Evolutionary conservation across 2,797 vertebrate species (phyloP), one percentile per base, ranked within the genome.

Genomic region (Chromis chromis): DNA sequence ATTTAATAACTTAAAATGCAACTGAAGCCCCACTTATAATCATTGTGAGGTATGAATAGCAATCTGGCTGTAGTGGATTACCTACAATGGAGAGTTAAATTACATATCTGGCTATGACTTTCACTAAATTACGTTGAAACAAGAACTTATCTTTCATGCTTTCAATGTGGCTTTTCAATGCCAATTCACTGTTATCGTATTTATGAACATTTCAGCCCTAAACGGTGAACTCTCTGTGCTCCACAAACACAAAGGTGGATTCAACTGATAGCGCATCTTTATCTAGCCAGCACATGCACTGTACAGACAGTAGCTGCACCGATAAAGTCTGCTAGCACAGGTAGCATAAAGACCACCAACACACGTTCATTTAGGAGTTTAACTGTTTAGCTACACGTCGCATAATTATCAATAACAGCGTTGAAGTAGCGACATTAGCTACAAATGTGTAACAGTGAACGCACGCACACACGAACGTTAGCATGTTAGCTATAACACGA

Each of bases 341-440:
- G 5, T 21, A n/a, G 12, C 27, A 46, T n/a, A n/a, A 46, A n/a
- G 4, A n/a, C 9, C 9, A 36, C 9, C 46, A 48, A 19, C 46
- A 9, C 19, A 7, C 17, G 5, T n/a, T 6, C 17, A 48, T 9
- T 21, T n/a, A 11, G 19, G 21, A 2, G 46, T 48, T 48, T 48
- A 21, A 21, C 19, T 48, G n/a, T 3, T 1, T 21, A 19, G 5
- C 16, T 19, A 44, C 19, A 44, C 16, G 40, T 44, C 16, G 40
- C 2, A 44, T 44, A 44, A 6, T 19, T 19, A 6, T 0, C 6
- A 44, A 6, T 19, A 19, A 14, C 13, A 44, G 1, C 42, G 19
- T 0, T 1, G 5, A 44, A 16, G 14, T 42, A 9, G 46, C 8
- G 1, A 14, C 27, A 0, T 10, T 0, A 33, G 2, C 4, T 40